phyloP scores from a whole-genome alignment of 2,797 vertebrate genomes.

The Delichon dasypus region DNA sequence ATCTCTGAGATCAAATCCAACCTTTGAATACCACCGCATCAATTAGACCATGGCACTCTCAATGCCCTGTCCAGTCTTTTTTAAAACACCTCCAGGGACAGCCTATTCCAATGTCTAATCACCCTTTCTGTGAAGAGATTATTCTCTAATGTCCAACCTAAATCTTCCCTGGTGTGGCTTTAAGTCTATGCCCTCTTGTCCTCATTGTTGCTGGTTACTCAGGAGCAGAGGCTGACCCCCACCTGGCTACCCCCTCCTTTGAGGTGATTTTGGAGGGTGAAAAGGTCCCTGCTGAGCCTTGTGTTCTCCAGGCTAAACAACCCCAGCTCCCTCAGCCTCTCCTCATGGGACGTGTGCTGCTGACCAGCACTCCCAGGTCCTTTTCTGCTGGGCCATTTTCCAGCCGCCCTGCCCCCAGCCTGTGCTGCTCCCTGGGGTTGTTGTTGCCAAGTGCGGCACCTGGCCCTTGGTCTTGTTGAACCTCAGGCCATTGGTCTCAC shows the following conservation, averaged over 20 bases:
- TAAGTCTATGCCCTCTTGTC: neutral
- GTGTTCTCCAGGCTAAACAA: neutral
- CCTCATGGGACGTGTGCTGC: fast-evolving
- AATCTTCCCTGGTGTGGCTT: neutral
- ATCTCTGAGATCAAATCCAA: neutral
- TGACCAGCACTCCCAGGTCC: neutral
- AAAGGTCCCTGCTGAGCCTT: neutral
- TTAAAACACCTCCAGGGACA: neutral
- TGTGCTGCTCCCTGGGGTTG: neutral
- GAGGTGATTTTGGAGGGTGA: too few relatives aligned
- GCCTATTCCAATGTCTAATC: neutral
- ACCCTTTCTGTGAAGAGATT: neutral
- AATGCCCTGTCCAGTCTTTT: neutral
- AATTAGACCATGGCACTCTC: neutral
- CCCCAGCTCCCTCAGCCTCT: neutral
- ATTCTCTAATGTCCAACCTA: neutral
- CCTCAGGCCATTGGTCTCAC: fast-evolving
- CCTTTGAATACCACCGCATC: neutral
- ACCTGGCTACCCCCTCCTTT: neutral
- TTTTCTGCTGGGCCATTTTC: neutral
- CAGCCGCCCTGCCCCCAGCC: neutral
- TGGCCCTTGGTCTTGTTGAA: fast-evolving
- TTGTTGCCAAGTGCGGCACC: neutral
- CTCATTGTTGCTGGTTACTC: neutral
- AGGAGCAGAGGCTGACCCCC: fast-evolving